A percentile compares a stretch with the other conserved stretches of the same genome.
Evolutionary conservation across 37 sponge, comb jelly and placozoan species (phyloP).

Genomic region (Oscarella lobularis): DNA sequence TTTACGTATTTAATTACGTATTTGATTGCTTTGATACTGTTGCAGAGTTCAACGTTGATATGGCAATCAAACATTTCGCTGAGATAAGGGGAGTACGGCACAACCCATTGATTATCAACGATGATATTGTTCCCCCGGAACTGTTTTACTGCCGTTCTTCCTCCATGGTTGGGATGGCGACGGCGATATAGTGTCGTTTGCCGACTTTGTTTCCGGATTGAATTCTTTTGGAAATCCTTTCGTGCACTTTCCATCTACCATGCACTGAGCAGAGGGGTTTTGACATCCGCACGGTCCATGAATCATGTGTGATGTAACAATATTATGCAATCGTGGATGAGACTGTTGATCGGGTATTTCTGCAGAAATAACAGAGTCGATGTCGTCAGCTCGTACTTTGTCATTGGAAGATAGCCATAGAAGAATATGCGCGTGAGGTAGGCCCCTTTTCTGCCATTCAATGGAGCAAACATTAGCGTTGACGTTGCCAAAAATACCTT

Average conservation of each 20-base stretch:
- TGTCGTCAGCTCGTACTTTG: neutral
- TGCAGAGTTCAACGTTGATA: constrained; percentile 35
- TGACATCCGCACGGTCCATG: constrained; percentile 13
- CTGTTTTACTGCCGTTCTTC: constrained; percentile 6
- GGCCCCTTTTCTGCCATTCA: constrained; percentile 41
- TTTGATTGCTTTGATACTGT: constrained; percentile 31
- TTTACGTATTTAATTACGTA: constrained; percentile 42
- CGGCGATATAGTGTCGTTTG: constrained; percentile 19
- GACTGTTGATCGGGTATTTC: neutral
- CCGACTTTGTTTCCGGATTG: constrained; percentile 8
- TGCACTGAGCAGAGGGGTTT: constrained; percentile 22
- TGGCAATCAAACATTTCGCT: constrained; percentile 10
- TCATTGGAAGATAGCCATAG: constrained; percentile 6
- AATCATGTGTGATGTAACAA: neutral
- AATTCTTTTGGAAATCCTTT: constrained; percentile 44
- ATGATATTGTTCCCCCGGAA: neutral
- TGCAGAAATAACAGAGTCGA: constrained; percentile 2
- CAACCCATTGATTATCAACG: constrained; percentile 45
- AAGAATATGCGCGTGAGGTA: constrained; percentile 30
- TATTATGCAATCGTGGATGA: neutral
- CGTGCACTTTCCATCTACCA: constrained; percentile 26
- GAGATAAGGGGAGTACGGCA: constrained; percentile 34
- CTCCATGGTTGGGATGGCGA: constrained; percentile 22
- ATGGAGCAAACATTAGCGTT: constrained; percentile 17
- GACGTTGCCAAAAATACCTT: constrained; percentile 18